These are phyloP conservation scores for Struthio camelus DNA, from an alignment of 2,113 vertebrate species.

Conservation along the genomic window DNA sequence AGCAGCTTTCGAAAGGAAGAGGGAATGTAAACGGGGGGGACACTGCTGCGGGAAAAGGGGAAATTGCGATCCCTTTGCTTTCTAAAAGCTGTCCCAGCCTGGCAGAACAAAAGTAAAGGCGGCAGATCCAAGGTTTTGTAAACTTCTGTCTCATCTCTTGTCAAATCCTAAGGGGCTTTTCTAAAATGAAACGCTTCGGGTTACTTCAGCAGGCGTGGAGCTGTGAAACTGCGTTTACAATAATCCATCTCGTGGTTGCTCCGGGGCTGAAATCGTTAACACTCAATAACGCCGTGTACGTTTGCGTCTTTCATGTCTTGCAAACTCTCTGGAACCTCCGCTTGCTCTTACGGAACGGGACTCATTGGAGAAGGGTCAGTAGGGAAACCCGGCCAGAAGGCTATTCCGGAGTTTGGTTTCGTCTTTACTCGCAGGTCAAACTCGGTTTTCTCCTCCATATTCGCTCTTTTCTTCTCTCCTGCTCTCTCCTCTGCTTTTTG, in stretches of 20 bases:
- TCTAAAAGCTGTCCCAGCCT: neutral
- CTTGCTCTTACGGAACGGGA: neutral
- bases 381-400: too few relatives aligned
- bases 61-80: neutral
- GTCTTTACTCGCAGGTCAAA: neutral
- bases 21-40: accelerated
- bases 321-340: neutral
- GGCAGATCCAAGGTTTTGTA: neutral
- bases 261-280: neutral
- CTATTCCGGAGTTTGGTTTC: neutral
- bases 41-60: neutral
- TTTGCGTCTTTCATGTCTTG: neutral
- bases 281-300: neutral
- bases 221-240: neutral
- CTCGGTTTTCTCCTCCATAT: conserved; percentile 22
- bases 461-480: conserved; percentile 35
- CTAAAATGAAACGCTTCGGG: neutral
- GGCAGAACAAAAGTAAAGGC: neutral
- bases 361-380: neutral
- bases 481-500: conserved; percentile 37
- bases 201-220: neutral
- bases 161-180: neutral
- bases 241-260: neutral
- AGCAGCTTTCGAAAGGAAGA: neutral
- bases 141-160: conserved; percentile 26